Base-by-base conservation (phyloP, 2,888 invertebrate genomes). In the Pandemis corylana region DNA sequence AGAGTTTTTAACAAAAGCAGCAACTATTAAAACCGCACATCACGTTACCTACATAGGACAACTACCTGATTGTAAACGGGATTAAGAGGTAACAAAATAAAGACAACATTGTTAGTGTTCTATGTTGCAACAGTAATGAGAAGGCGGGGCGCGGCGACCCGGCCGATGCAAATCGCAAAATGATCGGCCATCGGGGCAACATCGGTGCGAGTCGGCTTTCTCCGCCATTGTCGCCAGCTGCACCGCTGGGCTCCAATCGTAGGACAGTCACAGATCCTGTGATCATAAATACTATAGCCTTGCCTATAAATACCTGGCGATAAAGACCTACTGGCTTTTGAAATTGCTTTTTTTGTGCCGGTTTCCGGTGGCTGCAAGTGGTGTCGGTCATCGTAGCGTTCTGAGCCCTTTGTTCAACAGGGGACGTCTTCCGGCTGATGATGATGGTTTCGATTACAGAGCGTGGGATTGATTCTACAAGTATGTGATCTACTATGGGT, bases 151-250 rank as follows among this genome's bases (percentile, higher is more conserved):
- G 62, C 68, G 59, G 20, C 65, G 74, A 68, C 59, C 74, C 61
- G 49, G 36, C 46, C 62, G 72, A 53, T 46, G 72, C 74, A 63
- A 72, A 63, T 72, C 53, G 56, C 72, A 59, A 28, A 73, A 68
- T 68, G 69, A 65, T 65, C 61, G 64, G 61, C 36, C 67, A 69
- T 69, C 61, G n/a, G 64, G 61, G 53, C 67, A 44, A 46, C 63
- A 69, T 74, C 68, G 63, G 6, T 4, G 51, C 51, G 4, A 6
- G 28, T 42, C 56, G 69, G 68, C 74, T 69, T 74, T 74, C 74
- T 74, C 74, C 42, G 66, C 53, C 49, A 46, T 49, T n/a, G 36
- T 15, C 71, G 59, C 49, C 62, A n/a, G 15, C 56, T 53, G 64
- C 15, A 56, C 7, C 53, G 15, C 53, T 20, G 15, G 6, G 51